Conservation (phyloP, 2,888 invertebrate species). For the Diarsia brunnea region DNA sequence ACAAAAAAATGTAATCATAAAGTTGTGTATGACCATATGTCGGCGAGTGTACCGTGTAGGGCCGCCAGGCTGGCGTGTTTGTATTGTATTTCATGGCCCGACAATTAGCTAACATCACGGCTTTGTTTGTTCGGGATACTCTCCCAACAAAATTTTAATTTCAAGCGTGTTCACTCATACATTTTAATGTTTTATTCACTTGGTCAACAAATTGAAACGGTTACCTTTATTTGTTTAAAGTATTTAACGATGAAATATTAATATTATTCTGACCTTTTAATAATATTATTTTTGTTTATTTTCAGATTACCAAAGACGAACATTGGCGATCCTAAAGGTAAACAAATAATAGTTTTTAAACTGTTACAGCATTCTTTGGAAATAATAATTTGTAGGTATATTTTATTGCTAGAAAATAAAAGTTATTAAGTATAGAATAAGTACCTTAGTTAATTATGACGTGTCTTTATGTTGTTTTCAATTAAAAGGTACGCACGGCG, state of each 20-base stretch:
- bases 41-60: slow-evolving; percentile 40
- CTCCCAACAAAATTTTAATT: slow-evolving; percentile 48
- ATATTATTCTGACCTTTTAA: background rate
- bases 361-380: background rate
- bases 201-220: background rate
- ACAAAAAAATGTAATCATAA: slow-evolving; percentile 41
- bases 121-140: slow-evolving; percentile 70
- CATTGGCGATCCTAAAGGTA: slow-evolving; percentile 54
- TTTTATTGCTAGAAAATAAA: background rate
- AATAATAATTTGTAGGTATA: background rate
- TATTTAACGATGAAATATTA: background rate
- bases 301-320: slow-evolving; percentile 50
- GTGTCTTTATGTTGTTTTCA: background rate
- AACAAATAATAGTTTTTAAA: background rate
- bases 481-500: background rate
- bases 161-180: slow-evolving; percentile 39
- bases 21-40: slow-evolving; percentile 41
- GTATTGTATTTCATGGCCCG: slow-evolving; percentile 74
- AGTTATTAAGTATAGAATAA: background rate
- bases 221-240: background rate
- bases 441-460: background rate
- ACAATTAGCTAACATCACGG: slow-evolving; percentile 76
- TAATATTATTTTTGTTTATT: slow-evolving; percentile 14
- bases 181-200: slow-evolving; percentile 45
- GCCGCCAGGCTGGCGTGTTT: slow-evolving; percentile 60